Percentiles rank a stretch among this genome's conserved stretches.
Conservation (phyloP, 2,797 vertebrate genomes). For the Crocidura indochinensis region DNA sequence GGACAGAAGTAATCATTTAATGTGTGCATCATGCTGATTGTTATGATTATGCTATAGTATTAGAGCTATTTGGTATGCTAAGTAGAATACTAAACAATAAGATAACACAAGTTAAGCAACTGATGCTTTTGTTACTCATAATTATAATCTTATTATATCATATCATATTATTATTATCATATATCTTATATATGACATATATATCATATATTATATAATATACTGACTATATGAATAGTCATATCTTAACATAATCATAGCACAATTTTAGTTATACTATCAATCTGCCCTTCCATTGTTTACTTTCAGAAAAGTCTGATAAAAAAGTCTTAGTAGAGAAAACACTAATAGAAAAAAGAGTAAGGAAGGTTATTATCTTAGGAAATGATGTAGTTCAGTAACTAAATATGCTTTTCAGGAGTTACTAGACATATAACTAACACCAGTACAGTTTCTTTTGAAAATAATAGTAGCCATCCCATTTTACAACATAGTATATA, state of each 20-base stretch:
- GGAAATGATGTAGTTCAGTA: conserved; percentile 69
- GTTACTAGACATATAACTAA: conserved; percentile 68
- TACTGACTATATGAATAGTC: too few species aligned
- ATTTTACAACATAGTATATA: conserved; percentile 56
- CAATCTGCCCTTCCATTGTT: conserved; percentile 17
- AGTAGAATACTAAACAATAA: conserved; percentile 59
- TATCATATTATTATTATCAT: too few species aligned
- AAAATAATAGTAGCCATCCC: conserved; percentile 69
- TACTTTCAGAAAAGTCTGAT: conserved; percentile 36
- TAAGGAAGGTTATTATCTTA: conserved; percentile 45
- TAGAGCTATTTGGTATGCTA: conserved; percentile 39
- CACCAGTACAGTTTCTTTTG: conserved; percentile 61
- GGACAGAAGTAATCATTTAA: conserved; percentile 29
- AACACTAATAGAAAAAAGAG: conserved; percentile 64
- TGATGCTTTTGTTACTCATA: conserved; percentile 54
- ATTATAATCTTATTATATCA: conserved; percentile 82
- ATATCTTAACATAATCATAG: too few species aligned
- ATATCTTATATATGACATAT: too few species aligned
- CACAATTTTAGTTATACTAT: too few species aligned
- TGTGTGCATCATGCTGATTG: not conserved
- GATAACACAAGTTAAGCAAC: conserved; percentile 45
- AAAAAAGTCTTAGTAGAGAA: conserved; percentile 48
- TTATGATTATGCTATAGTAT: not conserved
- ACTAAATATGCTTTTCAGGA: conserved; percentile 47
- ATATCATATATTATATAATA: too few species aligned